Percentiles rank a stretch among this genome's conserved stretches.
These are phyloP conservation scores for Parapsyche elsis DNA, from an alignment of 1,140 invertebrate species.

Conservation along the genomic window DNA sequence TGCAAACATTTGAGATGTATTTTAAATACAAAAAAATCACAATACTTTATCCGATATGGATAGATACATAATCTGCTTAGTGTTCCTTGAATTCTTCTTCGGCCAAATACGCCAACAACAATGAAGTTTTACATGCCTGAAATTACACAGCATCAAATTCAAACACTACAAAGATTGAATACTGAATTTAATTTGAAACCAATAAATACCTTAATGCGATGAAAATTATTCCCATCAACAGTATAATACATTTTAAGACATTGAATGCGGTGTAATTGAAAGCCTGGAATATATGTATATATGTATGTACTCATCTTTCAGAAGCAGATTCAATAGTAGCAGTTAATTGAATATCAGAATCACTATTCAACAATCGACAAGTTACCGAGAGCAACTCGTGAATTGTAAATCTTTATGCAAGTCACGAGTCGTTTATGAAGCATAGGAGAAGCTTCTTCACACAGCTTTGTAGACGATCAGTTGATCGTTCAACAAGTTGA, in stretches of 20 bases:
- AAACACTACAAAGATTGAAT: too few species aligned
- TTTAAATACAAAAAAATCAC: not conserved
- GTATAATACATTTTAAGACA: not conserved
- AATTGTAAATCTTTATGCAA: not conserved
- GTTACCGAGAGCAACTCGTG: not conserved
- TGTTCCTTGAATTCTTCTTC: slow-evolving; percentile 7
- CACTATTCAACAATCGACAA: not conserved
- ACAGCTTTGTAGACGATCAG: not conserved
- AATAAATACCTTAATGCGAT: too few species aligned
- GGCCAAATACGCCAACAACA: slow-evolving; percentile 17
- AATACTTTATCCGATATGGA: not conserved
- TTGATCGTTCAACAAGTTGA: slow-evolving; percentile 23
- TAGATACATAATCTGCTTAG: not conserved
- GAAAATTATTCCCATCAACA: not conserved
- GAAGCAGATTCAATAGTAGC: slow-evolving; percentile 9
- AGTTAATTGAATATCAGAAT: not conserved
- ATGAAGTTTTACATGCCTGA: not conserved
- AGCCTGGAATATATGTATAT: not conserved
- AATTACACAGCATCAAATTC: not conserved
- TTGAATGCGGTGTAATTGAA: not conserved
- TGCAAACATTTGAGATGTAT: not conserved
- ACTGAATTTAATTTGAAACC: not conserved
- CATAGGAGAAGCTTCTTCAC: slow-evolving; percentile 1
- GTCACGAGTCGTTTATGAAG: not conserved
- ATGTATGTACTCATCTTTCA: not conserved